These are phyloP conservation scores for Paelopatides confundens DNA, from an alignment of 53 echinoderm and acorn worm species.

Conservation along the genomic window DNA sequence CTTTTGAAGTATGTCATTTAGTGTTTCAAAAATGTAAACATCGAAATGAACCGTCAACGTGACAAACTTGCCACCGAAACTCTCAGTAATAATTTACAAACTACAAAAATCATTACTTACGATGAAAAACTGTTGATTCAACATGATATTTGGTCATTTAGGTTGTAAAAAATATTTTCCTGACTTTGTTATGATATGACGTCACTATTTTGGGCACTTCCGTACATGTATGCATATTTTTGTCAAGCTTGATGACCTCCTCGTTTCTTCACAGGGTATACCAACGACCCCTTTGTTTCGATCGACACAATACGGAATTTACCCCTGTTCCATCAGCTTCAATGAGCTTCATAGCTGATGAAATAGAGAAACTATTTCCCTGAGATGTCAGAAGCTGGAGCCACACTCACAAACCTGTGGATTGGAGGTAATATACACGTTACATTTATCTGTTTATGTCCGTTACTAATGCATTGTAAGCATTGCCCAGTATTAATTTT, in stretches of 20 bases:
- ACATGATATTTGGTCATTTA: neutral
- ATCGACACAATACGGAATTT: neutral
- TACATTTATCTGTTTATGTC: conserved; percentile 16
- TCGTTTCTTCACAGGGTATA: conserved; percentile 10
- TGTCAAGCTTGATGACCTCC: neutral
- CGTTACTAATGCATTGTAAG: conserved; percentile 5
- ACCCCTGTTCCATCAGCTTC: neutral
- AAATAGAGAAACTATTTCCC: neutral
- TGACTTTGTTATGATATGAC: conserved; percentile 45
- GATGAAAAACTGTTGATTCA: neutral
- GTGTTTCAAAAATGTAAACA: neutral
- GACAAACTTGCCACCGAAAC: neutral
- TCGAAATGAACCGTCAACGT: neutral
- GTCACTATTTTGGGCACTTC: conserved; percentile 13
- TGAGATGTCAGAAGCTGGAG: conserved; percentile 77
- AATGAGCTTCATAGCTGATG: neutral
- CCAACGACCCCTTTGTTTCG: conserved; percentile 40
- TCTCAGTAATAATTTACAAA: neutral
- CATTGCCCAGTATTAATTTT: neutral
- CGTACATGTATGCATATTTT: conserved; percentile 15
- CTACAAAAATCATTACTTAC: neutral
- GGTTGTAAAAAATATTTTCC: neutral
- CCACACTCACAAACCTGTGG: conserved; percentile 60
- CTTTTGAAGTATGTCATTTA: neutral
- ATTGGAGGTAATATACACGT: conserved; percentile 47